A percentile compares a stretch with the other conserved stretches of the same genome.
Evolutionary conservation across 2,113 vertebrate genomes (phyloP).

Genomic region (Sorex fumeus): DNA sequence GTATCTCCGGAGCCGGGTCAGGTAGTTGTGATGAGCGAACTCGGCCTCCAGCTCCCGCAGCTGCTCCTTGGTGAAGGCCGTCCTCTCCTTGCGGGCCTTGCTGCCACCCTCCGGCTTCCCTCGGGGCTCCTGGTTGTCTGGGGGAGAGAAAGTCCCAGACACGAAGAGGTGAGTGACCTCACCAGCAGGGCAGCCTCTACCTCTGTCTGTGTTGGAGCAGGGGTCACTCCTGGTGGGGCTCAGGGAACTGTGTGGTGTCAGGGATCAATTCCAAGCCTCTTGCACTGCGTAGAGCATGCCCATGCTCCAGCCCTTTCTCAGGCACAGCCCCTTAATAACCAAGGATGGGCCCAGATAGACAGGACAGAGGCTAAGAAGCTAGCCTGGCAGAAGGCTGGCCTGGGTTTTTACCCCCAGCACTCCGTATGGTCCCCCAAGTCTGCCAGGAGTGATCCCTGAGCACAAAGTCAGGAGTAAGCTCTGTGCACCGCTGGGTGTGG

Average conservation of each 20-base stretch:
- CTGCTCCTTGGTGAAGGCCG: constrained; percentile 98
- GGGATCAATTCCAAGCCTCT: background rate
- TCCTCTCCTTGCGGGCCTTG: constrained; percentile 96
- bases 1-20: constrained; percentile 97
- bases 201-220: background rate
- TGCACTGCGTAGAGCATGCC: background rate
- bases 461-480: too few relatives aligned
- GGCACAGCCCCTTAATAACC: too few relatives aligned
- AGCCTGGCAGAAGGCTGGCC: too few relatives aligned
- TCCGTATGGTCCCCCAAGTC: too few relatives aligned
- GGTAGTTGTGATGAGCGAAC: constrained; percentile 98
- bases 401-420: background rate
- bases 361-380: too few relatives aligned
- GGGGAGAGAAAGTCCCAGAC: constrained; percentile 38
- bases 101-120: constrained; percentile 91
- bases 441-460: too few relatives aligned
- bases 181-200: background rate
- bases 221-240: too few relatives aligned
- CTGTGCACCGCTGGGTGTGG: too few relatives aligned
- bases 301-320: too few relatives aligned
- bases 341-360: too few relatives aligned
- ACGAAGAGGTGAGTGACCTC: background rate
- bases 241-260: too few relatives aligned
- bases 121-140: constrained; percentile 91
- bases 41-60: constrained; percentile 96